These are phyloP conservation scores for Drosophila neonasuta DNA, from an alignment of 2,888 invertebrate genomes.

Conservation along the genomic window DNA sequence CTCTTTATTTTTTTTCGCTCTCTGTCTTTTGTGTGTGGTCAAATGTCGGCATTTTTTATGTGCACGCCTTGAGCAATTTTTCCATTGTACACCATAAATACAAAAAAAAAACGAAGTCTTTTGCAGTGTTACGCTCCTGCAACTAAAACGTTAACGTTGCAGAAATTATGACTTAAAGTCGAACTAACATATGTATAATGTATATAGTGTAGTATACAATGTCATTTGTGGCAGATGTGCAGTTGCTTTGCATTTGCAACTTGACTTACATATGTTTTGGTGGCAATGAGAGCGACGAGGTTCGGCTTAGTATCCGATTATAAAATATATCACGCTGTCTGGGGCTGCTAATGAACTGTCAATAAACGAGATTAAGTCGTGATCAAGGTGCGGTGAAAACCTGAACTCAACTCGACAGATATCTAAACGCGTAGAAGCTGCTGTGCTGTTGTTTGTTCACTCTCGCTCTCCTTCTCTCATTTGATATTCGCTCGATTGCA, in stretches of 20 bases:
- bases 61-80: conserved; percentile 69
- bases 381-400: conserved; percentile 60
- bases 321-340: conserved; percentile 36
- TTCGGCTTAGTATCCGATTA: conserved; percentile 21
- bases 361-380: conserved; percentile 73
- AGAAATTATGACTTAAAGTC: conserved; percentile 59
- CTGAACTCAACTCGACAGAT: conserved; percentile 37
- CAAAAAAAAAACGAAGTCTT: neutral
- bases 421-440: conserved; percentile 23
- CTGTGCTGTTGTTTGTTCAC: neutral
- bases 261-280: neutral
- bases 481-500: conserved; percentile 4
- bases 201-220: neutral
- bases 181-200: conserved; percentile 6
- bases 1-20: conserved; percentile 2
- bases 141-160: conserved; percentile 64
- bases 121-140: conserved; percentile 55
- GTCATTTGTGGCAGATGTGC: neutral
- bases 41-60: conserved; percentile 74
- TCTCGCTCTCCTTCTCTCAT: neutral
- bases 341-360: conserved; percentile 68
- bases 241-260: conserved; percentile 1
- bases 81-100: conserved; percentile 56
- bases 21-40: conserved; percentile 63
- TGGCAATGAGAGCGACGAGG: conserved; percentile 26